Evolutionary conservation across 2,797 vertebrate species (phyloP).

Genomic region (Gadopsis bispinosus): DNA sequence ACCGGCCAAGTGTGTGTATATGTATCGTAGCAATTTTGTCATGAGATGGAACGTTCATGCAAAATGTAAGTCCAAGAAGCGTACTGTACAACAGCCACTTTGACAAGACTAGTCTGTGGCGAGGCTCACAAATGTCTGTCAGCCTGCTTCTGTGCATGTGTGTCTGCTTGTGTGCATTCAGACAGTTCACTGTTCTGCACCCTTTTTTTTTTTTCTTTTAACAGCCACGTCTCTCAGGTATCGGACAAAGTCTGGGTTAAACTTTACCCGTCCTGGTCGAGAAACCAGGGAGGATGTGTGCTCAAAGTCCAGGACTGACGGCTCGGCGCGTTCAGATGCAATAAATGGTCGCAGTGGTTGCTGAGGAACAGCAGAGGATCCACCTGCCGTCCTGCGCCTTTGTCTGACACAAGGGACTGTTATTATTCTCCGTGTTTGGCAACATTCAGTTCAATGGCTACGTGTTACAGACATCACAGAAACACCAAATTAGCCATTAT

Average conservation of each 20-base stretch:
- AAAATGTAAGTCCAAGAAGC: background rate
- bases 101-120: background rate
- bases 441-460: conserved; percentile 18
- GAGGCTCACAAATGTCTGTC: conserved; percentile 1
- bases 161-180: background rate
- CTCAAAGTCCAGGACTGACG: conserved; percentile 4
- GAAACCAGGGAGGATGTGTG: conserved; percentile 19
- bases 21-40: conserved; percentile 5
- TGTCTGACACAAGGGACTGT: conserved; percentile 61
- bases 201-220: background rate
- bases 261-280: conserved; percentile 7
- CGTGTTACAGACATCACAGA: conserved; percentile 22
- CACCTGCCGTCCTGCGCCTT: conserved; percentile 76
- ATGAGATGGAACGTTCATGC: background rate
- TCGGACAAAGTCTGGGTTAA: conserved; percentile 15
- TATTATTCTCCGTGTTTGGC: conserved; percentile 28
- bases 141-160: background rate
- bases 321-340: conserved; percentile 39
- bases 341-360: conserved; percentile 38
- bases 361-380: conserved; percentile 64
- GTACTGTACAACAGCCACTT: background rate
- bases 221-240: background rate
- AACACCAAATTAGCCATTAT: conserved; percentile 31
- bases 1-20: background rate
- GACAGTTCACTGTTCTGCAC: background rate